Evolutionary conservation across 2,113 vertebrate species (phyloP).

Genomic region (Zosterops hypoxanthus): DNA sequence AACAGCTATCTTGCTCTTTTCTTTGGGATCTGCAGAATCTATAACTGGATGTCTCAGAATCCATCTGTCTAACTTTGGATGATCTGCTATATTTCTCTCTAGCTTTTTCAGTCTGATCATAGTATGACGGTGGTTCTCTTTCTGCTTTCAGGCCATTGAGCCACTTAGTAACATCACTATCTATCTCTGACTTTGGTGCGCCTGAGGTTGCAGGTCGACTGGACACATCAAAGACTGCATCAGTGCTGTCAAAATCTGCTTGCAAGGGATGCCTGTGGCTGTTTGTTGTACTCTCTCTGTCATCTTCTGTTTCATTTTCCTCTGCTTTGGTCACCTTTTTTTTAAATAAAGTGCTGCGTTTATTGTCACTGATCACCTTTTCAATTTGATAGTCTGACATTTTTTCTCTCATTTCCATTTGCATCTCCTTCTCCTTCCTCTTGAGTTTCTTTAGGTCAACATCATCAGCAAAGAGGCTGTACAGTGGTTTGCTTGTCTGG

Average conservation of each 20-base stretch:
- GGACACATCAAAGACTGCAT: conserved; percentile 49
- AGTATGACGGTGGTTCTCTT: conserved; percentile 62
- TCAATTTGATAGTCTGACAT: conserved; percentile 88
- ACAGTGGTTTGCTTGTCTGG: conserved; percentile 88
- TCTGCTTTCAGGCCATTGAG: conserved; percentile 82
- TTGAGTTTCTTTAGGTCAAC: conserved; percentile 86
- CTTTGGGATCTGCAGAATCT: conserved; percentile 76
- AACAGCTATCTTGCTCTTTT: conserved; percentile 64
- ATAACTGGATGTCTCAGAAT: conserved; percentile 78
- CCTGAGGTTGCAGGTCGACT: conserved; percentile 52
- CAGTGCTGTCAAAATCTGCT: conserved; percentile 46
- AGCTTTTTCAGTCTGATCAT: conserved; percentile 59
- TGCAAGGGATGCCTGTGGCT: conserved; percentile 18
- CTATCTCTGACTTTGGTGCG: conserved; percentile 53
- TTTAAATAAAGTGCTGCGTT: conserved; percentile 92
- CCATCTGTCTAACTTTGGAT: conserved; percentile 59
- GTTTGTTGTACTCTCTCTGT: conserved; percentile 38
- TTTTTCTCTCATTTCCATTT: conserved; percentile 86
- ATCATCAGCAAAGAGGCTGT: conserved; percentile 91
- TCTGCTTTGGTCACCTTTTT: conserved; percentile 87
- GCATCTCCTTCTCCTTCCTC: conserved; percentile 87
- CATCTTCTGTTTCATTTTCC: conserved; percentile 58
- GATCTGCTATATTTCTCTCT: conserved; percentile 72
- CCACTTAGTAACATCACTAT: conserved; percentile 83
- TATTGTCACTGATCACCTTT: conserved; percentile 90